Conservation (phyloP, 2,797 vertebrate genomes). For the Gorsachius magnificus region DNA sequence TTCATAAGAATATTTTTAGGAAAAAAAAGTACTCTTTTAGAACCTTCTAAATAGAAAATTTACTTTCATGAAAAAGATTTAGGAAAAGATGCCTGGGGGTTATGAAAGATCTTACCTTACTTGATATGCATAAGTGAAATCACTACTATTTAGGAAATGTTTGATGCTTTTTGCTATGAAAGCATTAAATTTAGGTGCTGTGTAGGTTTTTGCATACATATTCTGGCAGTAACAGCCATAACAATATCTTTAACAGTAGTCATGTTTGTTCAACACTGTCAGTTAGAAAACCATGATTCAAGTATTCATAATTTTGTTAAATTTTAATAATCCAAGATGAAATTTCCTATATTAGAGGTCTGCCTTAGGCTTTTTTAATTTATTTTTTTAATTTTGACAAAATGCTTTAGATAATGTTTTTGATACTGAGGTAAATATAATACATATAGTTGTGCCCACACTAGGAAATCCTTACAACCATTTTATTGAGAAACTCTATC, state of each 20-base stretch:
- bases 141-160: neutral
- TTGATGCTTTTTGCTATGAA: neutral
- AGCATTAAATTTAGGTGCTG: neutral
- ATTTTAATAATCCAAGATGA: neutral
- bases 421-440: neutral
- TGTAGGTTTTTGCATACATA: neutral
- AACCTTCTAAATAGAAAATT: neutral
- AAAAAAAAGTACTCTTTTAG: neutral
- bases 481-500: neutral
- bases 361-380: neutral
- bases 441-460: rapidly evolving
- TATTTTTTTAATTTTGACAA: neutral
- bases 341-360: neutral
- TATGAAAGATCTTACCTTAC: neutral
- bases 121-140: neutral
- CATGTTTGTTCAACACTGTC: neutral
- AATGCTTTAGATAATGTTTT: neutral
- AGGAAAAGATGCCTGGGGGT: neutral
- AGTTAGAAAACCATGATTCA: neutral
- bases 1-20: neutral
- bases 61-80: neutral
- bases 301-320: neutral
- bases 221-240: neutral
- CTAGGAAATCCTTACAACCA: neutral
- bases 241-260: neutral